Base-by-base conservation (phyloP, 64 coral and sea anemone genomes). In the Catalaphyllia jardinei region DNA sequence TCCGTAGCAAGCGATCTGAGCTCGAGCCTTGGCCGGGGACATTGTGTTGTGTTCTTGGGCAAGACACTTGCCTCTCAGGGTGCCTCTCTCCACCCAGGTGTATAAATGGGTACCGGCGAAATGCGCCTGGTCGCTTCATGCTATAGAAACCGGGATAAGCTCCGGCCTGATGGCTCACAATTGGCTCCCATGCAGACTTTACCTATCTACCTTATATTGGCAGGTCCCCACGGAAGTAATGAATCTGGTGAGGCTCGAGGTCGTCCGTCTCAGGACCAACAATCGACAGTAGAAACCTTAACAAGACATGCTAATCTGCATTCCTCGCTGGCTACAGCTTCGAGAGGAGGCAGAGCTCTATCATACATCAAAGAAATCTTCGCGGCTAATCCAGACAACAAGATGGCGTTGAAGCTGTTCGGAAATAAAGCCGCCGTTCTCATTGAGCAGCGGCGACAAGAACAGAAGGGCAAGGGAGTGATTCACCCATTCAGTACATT, bases 401-500 rank as follows among this genome's bases (percentile, higher is more conserved):
- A 99, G 76, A 91, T 99, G 75, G 97, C 97, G 4, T 54, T 99
- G 17, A 99, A 99, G 76, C 91, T 99, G 10, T 99, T 91, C 67
- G 97, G 97, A 8, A 99, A 99, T 79, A 95, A 99, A 54, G 97
- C 97, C 4, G 97, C 97, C 1, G 97, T 99, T 9, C 80, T 99
- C 14, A 28, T 99, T 46, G 97, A 99, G 52, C 97, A 99, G 71
- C 85, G 93, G 18, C 78, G 97, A 29, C 91, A 99, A 31, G 76
- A 5, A 50, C 83, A 89, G 5, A 86, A 87, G 0, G 94, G 94
- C 12, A 90, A 88, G 15, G 91, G 97, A 8, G 94, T 99, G 4
- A 99, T 99, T 61, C 97, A 99, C 78, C 97, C 97, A 10, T 99
- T 99, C 60, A 99, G 97, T 22, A 95, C 97, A 22, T 99, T 99